Base-by-base conservation (phyloP, 1,140 invertebrate genomes). In the Sarcophaga peregrina region DNA sequence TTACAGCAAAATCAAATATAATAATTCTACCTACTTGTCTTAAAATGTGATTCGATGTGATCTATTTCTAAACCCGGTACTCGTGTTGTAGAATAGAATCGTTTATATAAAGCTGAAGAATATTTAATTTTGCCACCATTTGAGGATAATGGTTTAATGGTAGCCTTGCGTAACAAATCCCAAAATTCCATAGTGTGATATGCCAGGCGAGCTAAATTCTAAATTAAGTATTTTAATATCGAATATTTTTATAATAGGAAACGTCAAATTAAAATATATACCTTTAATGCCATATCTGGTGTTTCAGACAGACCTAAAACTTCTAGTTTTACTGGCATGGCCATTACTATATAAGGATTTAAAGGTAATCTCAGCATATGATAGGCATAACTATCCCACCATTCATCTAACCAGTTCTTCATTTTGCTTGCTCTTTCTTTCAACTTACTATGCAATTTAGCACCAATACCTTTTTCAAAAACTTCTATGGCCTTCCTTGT, bases 381-480 rank as follows among this genome's bases (percentile, higher is more conserved):
- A 87, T 96, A 96, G 1, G 94, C 94, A 89, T 94, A 95, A 86
- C 95, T 93, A 88, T 96, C 95, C 95, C 95, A 96, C 94, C 94
- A 95, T 89, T 94, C 93, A 20, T 90, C 89, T 84, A 90, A 82
- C 89, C 91, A 90, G 84, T 90, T 90, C 84, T 85, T 87, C 84
- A 90, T 85, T 15, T 83, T 85, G 92, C 92, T 54, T 92, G 91
- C 88, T 91, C 92, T 76, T 88, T 90, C 82, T 47, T 89, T 94
- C 91, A 96, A 88, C 93, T 95, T 82, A 92, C 92, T 85, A 86
- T 96, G 94, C 6, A 96, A 86, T 74, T 91, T 84, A 74, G 92
- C 85, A 8, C 93, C 94, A 82, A 92, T 89, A 6, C 91, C 91
- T 37, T 89, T 86, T 83, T 92, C 86, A 87, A 96, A 96, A 15